Conservation (phyloP, 1,140 invertebrate species). For the Leptoteleia sp. region DNA sequence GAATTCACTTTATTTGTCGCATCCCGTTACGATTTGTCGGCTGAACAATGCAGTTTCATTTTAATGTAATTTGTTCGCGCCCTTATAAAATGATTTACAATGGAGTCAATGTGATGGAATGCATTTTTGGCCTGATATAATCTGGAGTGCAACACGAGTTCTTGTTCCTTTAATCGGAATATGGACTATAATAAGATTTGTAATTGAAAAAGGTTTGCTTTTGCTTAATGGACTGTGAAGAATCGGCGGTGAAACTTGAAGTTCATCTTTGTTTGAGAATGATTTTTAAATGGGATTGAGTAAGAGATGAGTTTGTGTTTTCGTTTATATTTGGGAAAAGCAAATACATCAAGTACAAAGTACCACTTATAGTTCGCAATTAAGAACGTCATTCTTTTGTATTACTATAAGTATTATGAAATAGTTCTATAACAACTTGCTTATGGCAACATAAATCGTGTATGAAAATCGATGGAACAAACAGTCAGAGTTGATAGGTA, state of each 20-base stretch:
- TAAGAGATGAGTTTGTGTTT: slow-evolving; percentile 31
- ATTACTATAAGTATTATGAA: slow-evolving; percentile 4
- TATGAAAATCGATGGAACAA: slow-evolving; percentile 16
- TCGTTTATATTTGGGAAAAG: slow-evolving; percentile 6
- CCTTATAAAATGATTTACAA: slow-evolving; percentile 27
- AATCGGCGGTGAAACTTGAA: too few species aligned
- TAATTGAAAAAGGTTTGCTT: slow-evolving; percentile 19
- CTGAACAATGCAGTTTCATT: slow-evolving; percentile 44
- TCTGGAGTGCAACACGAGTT: background rate
- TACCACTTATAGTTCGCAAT: slow-evolving; percentile 33
- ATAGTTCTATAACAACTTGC: slow-evolving; percentile 19
- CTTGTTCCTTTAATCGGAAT: slow-evolving; percentile 1
- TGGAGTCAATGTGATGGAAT: slow-evolving; percentile 26
- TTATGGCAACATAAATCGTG: slow-evolving; percentile 29
- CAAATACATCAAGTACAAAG: slow-evolving; percentile 42
- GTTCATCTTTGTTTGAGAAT: too few species aligned
- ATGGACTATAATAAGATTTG: slow-evolving; percentile 14
- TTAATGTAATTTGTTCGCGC: slow-evolving; percentile 29
- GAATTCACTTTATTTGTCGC: slow-evolving; percentile 60
- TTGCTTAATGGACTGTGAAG: background rate
- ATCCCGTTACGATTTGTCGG: slow-evolving; percentile 52
- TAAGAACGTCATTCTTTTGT: slow-evolving; percentile 37
- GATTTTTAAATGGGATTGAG: too few species aligned
- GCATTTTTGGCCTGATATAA: slow-evolving; percentile 18
- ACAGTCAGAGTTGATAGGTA: slow-evolving; percentile 19